Base-by-base conservation (phyloP, 2,113 vertebrate genomes). In the Notiomystis cincta region DNA sequence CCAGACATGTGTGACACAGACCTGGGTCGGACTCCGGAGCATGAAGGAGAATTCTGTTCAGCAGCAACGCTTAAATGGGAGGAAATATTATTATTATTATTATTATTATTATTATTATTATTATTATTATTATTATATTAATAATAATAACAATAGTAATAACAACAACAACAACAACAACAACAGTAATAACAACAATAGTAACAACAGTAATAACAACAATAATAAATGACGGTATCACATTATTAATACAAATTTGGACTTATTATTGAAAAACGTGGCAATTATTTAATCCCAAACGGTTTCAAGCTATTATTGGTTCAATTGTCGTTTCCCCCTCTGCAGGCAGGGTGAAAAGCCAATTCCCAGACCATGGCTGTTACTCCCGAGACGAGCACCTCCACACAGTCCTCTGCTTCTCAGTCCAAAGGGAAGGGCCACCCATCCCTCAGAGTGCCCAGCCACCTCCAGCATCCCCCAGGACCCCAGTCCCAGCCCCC, bases 1-100 rank as follows among this genome's bases (percentile, higher is more conserved):
- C 96, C 97, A 97, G 97, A 95, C 97, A 97, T 97, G 94, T 97
- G 96, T 16, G 53, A 93, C 80, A 48, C 95, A 96, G 95, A 96
- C 97, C 92, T 93, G 97, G 97, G 80, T 89, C 81, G 67, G 97
- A 98, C 97, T 94, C 93, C 93, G 18, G 27, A 97, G 95, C 93
- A 97, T 91, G 82, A 96, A 97, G 84, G 94, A 96, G 84, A 92
- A 92, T 91, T 97, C 82, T 79, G 88, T 96, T 96, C 97, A 93
- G 92, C 91, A 96, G 96, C 92, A 94, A 87, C 6, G 61, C 90
- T 92, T 75, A 37, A 93, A 79, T 79, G 3, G 10, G 1, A 2
- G 1, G 6, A 10, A 42, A 18, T 11, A 67, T n/a, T n/a, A n/a
- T n/a, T n/a, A n/a, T n/a, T n/a, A n/a, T n/a, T n/a, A n/a, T n/a